These are phyloP conservation scores for Patella depressa DNA, from an alignment of 2,888 invertebrate genomes.

Conservation along the genomic window DNA sequence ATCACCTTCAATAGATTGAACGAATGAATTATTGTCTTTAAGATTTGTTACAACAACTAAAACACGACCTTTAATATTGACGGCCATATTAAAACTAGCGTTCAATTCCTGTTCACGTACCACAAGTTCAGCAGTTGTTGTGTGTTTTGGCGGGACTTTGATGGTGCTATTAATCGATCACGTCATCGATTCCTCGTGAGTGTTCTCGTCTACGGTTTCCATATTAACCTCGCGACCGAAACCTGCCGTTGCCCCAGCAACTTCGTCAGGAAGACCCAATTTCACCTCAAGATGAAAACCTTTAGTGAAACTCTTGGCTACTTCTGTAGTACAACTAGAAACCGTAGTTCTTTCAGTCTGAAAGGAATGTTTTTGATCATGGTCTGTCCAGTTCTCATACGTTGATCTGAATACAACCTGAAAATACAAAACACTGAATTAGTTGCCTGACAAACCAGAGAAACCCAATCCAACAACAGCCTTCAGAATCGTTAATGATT, in stretches of 20 bases:
- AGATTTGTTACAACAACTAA: slow-evolving; percentile 68
- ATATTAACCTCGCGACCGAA: slow-evolving; percentile 70
- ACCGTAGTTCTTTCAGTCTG: slow-evolving; percentile 65
- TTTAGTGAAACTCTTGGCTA: slow-evolving; percentile 66
- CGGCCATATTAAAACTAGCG: slow-evolving; percentile 70
- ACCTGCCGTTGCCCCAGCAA: slow-evolving; percentile 67
- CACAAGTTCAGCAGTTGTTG: slow-evolving; percentile 71
- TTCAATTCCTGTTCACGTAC: slow-evolving; percentile 72
- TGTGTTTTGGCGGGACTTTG: slow-evolving; percentile 63
- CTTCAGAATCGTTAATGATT: too few relatives aligned
- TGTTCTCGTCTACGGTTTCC: slow-evolving; percentile 65
- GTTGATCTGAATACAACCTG: slow-evolving; percentile 53
- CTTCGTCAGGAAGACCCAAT: slow-evolving; percentile 72
- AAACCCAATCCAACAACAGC: too few relatives aligned
- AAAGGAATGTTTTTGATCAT: slow-evolving; percentile 66
- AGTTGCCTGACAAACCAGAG: too few relatives aligned
- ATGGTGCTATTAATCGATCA: slow-evolving; percentile 74
- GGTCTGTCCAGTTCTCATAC: slow-evolving; percentile 66
- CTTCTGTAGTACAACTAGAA: slow-evolving; percentile 58
- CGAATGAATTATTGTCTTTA: slow-evolving; percentile 70
- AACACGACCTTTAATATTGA: slow-evolving; percentile 64
- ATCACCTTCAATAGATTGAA: slow-evolving; percentile 64
- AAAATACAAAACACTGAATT: background rate
- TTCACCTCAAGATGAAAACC: slow-evolving; percentile 72
- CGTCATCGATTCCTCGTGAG: slow-evolving; percentile 69